Base-by-base conservation (phyloP, 2,888 invertebrate genomes). In the Balanococcus diminutus region DNA sequence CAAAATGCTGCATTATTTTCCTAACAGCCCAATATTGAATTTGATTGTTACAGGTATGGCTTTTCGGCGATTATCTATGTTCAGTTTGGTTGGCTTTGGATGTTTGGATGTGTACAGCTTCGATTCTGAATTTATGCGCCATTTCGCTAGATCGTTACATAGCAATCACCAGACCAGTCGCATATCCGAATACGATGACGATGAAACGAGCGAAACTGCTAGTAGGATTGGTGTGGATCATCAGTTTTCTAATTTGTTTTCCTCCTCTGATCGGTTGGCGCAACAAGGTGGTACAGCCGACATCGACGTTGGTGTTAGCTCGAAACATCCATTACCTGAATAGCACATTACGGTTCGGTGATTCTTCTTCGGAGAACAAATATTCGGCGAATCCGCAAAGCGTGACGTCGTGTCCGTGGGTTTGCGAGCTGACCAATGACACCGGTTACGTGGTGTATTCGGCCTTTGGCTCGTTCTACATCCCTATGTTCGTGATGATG, bases 41-140 rank as follows among this genome's bases (percentile, higher is more conserved):
- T 56, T 22, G 19, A 56, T 22, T 72, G 72, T 72, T 72, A 8
- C 92, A 96, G 94, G 94, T 97, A 89, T 99, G 99, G 99, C 96
- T 98, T 89, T 99, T 98, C 90, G 98, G 98, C 82, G 95, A 95
- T 90, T 92, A 96, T 75, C 98, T 98, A 97, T 99, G 98, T 91
- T 95, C 96, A 87, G 94, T 97, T 88, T 99, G 98, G 98, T 92
- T 99, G 87, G 98, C 98, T 0, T 94, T 98, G 86, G 99, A 99
- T 91, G 98, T 99, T 14, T 98, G 98, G 97, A 96, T 98, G 95
- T 98, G 98, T 91, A 99, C 99, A 0, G 97, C 98, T 0, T 98
- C 97, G 88, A 98, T 98, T 89, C 92, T 98, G 88, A 98, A 98
- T 91, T 93, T 98, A 86, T 98, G 98, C 90, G 98, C 97, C 89